Percentiles rank a stretch among this genome's conserved stretches.
Conservation (phyloP, 2,888 invertebrate genomes). For the Polyommatus iphigenia region DNA sequence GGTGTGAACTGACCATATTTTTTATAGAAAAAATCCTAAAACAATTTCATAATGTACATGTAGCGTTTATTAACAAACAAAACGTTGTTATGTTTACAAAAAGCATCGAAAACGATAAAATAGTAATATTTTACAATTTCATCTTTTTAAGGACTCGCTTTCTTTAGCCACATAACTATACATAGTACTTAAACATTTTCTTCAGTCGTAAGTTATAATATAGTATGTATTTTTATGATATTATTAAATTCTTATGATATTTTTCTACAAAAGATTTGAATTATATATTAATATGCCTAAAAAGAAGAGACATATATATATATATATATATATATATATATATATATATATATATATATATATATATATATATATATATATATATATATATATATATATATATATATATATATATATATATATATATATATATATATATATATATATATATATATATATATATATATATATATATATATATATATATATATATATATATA, state of each 20-base stretch:
- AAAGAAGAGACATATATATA: neutral
- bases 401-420: no score
- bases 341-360: no score
- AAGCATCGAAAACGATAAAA: neutral
- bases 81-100: neutral
- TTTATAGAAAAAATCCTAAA: neutral
- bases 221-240: neutral
- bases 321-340: no score
- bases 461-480: no score
- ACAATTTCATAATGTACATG: slow-evolving; percentile 5
- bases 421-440: no score
- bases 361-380: no score
- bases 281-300: no score
- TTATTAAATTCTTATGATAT: slow-evolving; percentile 1
- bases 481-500: no score
- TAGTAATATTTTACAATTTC: slow-evolving; percentile 9
- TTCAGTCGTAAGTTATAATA: neutral
- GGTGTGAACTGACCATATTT: neutral
- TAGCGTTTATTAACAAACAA: neutral
- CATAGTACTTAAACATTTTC: neutral
- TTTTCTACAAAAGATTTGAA: neutral
- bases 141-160: neutral
- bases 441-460: no score
- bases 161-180: neutral
- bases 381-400: no score